Conservation (phyloP, 1,140 invertebrate species). For the Hycleus phaleratus region DNA sequence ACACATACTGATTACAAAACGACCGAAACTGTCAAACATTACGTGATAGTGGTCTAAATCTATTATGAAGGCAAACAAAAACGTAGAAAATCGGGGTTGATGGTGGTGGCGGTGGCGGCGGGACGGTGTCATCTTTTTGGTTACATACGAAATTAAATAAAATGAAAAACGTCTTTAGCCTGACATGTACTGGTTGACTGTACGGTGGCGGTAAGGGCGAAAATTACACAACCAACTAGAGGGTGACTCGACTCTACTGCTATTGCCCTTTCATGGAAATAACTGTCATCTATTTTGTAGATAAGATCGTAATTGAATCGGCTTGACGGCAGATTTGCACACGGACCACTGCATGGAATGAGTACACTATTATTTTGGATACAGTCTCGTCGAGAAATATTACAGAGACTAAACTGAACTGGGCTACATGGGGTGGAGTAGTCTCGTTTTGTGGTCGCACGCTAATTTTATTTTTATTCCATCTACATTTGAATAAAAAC, state of each 20-base stretch:
- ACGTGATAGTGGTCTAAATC: too few relatives aligned
- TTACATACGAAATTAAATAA: slow-evolving; percentile 33
- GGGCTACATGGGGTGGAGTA: too few relatives aligned
- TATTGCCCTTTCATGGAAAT: slow-evolving; percentile 42
- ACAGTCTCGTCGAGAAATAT: slow-evolving; percentile 24
- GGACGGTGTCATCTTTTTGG: slow-evolving; percentile 28
- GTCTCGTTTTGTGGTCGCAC: too few relatives aligned
- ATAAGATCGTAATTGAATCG: slow-evolving; percentile 44
- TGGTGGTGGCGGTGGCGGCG: too few relatives aligned
- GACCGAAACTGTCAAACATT: too few relatives aligned
- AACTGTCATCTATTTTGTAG: slow-evolving; percentile 43
- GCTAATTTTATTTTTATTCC: too few relatives aligned
- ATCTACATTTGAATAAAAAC: too few relatives aligned
- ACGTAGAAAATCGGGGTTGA: neutral
- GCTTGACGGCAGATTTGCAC: slow-evolving; percentile 42
- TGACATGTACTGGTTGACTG: slow-evolving; percentile 22
- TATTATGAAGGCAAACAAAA: slow-evolving; percentile 27
- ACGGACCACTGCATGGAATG: slow-evolving; percentile 35
- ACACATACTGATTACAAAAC: too few relatives aligned
- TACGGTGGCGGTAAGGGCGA: slow-evolving; percentile 18
- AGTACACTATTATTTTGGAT: slow-evolving; percentile 37
- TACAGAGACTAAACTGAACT: neutral
- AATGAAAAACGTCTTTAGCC: slow-evolving; percentile 33
- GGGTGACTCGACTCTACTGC: slow-evolving; percentile 32
- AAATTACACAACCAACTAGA: slow-evolving; percentile 10